Conservation (phyloP, 2,113 vertebrate species). For the Pao palembangensis region DNA sequence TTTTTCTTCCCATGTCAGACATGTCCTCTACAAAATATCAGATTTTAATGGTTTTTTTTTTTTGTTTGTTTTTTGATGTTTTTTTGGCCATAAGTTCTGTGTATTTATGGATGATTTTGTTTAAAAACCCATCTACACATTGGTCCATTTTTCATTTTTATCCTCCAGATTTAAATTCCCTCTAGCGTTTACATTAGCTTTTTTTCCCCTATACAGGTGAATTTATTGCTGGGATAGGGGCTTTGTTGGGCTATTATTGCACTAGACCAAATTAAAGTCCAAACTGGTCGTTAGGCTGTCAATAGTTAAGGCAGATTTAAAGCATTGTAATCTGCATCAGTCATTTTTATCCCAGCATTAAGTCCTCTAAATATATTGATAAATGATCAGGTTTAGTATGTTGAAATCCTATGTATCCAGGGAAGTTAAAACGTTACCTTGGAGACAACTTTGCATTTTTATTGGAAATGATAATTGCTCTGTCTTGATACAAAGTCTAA, state of each 20-base stretch:
- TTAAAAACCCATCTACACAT: conserved; percentile 24
- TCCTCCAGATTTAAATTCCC: neutral
- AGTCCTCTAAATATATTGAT: neutral
- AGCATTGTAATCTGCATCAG: too few relatives aligned
- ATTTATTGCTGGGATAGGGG: conserved; percentile 9
- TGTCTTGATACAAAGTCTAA: too few relatives aligned
- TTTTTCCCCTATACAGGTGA: conserved; percentile 1
- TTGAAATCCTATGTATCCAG: too few relatives aligned
- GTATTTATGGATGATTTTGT: conserved; percentile 17
- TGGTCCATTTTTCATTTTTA: conserved; percentile 19
- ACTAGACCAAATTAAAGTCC: neutral
- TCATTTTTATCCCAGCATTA: neutral
- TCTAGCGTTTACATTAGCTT: conserved; percentile 1
- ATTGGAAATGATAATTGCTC: too few relatives aligned
- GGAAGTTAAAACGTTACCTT: too few relatives aligned
- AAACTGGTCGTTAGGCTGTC: neutral
- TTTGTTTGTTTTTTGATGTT: neutral
- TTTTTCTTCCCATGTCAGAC: conserved; percentile 15
- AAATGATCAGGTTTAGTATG: too few relatives aligned
- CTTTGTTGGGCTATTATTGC: neutral
- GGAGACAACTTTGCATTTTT: too few relatives aligned
- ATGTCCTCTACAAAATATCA: conserved; percentile 12
- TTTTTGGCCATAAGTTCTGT: conserved; percentile 20
- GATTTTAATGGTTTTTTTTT: neutral
- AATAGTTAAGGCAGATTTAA: too few relatives aligned